phyloP scores from a whole-genome alignment of 53 echinoderm and acorn worm species.

The Luidia sarsii region DNA sequence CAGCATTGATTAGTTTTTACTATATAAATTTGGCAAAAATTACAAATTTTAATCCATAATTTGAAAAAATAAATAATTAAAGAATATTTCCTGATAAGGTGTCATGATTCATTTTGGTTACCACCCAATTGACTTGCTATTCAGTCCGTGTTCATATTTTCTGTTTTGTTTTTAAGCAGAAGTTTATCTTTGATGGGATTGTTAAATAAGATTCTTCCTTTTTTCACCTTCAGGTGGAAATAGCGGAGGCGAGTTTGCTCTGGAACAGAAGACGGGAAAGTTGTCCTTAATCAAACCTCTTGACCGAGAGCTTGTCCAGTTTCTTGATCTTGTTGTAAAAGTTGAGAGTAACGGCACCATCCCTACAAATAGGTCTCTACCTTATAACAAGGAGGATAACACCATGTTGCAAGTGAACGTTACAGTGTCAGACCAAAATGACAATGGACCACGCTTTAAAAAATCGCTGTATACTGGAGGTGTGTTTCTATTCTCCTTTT shows the following conservation, averaged over 20 bases:
- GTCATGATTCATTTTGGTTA: no score
- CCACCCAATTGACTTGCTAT: no score
- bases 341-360: slow-evolving; percentile 62
- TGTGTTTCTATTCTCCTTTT: slow-evolving; percentile 1
- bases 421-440: slow-evolving; percentile 52
- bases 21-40: background rate
- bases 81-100: no score
- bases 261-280: slow-evolving; percentile 50
- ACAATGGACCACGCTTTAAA: slow-evolving; percentile 62
- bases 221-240: slow-evolving; percentile 75
- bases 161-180: no score
- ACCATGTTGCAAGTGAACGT: slow-evolving; percentile 53
- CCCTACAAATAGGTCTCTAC: background rate
- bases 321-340: slow-evolving; percentile 51
- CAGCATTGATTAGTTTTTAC: background rate
- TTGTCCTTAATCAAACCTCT: slow-evolving; percentile 38
- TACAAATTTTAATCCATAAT: background rate
- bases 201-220: no score
- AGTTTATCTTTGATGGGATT: no score
- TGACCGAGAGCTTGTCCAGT: slow-evolving; percentile 31
- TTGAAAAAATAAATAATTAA: no score
- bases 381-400: slow-evolving; percentile 18
- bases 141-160: no score
- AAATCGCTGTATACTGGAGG: slow-evolving; percentile 60
- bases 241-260: slow-evolving; percentile 42